A percentile compares a stretch with the other conserved stretches of the same genome.
phyloP scores from a whole-genome alignment of 2,797 vertebrate genomes.

The Gymnoscopelus braueri region DNA sequence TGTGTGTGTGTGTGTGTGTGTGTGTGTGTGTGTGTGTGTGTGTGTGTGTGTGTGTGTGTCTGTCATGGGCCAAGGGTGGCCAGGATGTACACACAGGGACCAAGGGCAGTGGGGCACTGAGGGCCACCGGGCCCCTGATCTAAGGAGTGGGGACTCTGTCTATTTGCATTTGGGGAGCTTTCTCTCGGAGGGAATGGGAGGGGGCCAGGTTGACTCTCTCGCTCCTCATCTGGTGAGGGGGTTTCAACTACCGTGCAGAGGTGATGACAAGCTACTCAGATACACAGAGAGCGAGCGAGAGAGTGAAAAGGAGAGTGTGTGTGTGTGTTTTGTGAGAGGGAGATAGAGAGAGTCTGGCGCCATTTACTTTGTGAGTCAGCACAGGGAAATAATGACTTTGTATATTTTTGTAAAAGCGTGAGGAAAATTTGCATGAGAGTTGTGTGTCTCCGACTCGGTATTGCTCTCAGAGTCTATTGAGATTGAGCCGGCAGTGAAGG shows the following conservation, averaged over 20 bases:
- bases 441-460: background rate
- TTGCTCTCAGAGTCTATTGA: too few species aligned
- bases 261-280: slow-evolving; percentile 31
- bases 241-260: slow-evolving; percentile 44
- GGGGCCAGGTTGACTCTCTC: slow-evolving; percentile 59
- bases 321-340: background rate
- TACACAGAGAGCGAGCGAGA: background rate
- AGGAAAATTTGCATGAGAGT: background rate
- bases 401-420: slow-evolving; percentile 4
- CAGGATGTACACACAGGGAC: slow-evolving; percentile 49
- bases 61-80: slow-evolving; percentile 51
- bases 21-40: too few species aligned
- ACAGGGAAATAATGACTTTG: background rate
- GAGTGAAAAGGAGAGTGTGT: background rate
- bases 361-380: background rate
- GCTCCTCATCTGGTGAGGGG: slow-evolving; percentile 77
- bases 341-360: too few species aligned
- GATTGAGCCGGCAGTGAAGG: too few species aligned
- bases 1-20: too few species aligned
- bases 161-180: slow-evolving; percentile 74
- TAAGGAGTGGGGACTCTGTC: slow-evolving; percentile 65
- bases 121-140: slow-evolving; percentile 53
- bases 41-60: too few species aligned
- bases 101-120: slow-evolving; percentile 73
- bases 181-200: slow-evolving; percentile 55